phyloP scores from a whole-genome alignment of 2,888 invertebrate species.

The Agrochola macilenta region DNA sequence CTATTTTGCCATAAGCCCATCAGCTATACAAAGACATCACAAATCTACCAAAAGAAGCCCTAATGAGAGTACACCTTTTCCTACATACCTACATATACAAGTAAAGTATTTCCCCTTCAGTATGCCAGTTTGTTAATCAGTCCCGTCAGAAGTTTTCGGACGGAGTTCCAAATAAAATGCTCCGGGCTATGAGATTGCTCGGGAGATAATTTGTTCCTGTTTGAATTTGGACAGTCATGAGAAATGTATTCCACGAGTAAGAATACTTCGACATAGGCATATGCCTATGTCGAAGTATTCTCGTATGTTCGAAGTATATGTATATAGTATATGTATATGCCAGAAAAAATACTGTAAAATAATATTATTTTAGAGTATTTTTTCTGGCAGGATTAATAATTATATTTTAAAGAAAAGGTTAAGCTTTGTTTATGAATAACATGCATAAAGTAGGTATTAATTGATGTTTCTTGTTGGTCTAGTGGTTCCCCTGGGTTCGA shows the following conservation, averaged over 20 bases:
- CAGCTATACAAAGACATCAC: neutral
- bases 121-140: slow-evolving; percentile 32
- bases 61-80: neutral
- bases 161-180: slow-evolving; percentile 31
- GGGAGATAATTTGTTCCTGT: slow-evolving; percentile 31
- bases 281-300: no score
- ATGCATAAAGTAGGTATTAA: no score
- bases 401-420: no score
- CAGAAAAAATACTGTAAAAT: no score
- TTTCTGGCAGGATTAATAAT: no score
- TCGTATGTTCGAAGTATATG: no score
- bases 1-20: neutral
- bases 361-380: neutral
- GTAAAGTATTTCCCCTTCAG: neutral
- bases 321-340: no score
- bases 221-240: neutral
- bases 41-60: neutral
- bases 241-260: neutral
- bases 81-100: neutral
- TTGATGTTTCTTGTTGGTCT: no score
- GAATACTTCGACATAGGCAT: neutral
- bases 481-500: no score
- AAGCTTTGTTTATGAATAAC: no score
- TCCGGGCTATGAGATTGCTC: slow-evolving; percentile 33
- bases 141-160: slow-evolving; percentile 30